Evolutionary conservation across 2,113 vertebrate species (phyloP).

Genomic region (Cynocephalus volans): DNA sequence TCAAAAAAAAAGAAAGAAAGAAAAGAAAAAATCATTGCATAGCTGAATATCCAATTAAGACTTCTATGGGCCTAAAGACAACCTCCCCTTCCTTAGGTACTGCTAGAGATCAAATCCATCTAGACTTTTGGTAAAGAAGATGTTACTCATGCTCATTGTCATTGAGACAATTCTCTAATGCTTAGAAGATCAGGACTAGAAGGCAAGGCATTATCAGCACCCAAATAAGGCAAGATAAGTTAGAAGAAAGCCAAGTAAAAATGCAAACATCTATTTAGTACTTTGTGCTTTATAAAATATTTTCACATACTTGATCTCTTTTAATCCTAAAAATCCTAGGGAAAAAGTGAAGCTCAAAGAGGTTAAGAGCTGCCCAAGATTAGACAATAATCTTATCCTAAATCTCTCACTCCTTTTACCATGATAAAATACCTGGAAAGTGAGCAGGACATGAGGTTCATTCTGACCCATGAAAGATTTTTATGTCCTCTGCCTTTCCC

Average conservation of each 20-base stretch:
- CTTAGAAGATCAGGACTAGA: background rate
- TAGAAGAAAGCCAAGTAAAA: conserved; percentile 23
- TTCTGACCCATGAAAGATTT: background rate
- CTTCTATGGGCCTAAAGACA: background rate
- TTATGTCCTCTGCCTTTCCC: background rate
- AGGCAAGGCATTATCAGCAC: conserved; percentile 10
- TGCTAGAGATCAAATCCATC: background rate
- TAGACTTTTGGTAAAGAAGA: conserved; percentile 27
- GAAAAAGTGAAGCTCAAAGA: conserved; percentile 32
- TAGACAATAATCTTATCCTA: background rate
- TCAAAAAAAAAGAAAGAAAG: too few relatives aligned
- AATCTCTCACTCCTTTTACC: background rate
- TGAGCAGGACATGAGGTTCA: background rate
- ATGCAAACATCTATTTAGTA: background rate
- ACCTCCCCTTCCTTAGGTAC: background rate
- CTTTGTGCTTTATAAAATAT: conserved; percentile 33
- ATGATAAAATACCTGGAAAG: background rate
- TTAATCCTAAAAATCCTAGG: background rate
- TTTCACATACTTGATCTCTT: background rate
- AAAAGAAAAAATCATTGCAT: too few relatives aligned
- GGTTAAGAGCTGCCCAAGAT: background rate
- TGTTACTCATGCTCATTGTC: background rate
- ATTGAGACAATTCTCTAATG: background rate
- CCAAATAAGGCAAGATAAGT: background rate
- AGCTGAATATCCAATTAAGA: too few relatives aligned